Conservation (phyloP, 1,140 invertebrate genomes). For the Drosophila kohkoa region DNA sequence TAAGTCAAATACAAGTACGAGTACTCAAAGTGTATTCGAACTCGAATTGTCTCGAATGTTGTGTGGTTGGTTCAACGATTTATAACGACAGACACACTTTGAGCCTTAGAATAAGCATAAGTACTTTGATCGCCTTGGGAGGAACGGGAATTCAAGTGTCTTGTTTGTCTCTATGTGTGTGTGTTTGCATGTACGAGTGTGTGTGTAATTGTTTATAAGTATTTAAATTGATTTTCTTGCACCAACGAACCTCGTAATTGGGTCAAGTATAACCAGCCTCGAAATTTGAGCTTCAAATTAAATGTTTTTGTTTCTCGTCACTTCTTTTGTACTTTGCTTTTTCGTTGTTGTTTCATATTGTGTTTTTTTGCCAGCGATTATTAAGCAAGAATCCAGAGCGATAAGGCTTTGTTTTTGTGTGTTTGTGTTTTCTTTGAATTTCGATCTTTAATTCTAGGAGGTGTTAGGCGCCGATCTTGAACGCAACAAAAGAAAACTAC, state of each 20-base stretch:
- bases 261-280: constrained; percentile 71
- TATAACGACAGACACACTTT: neutral
- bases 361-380: no score
- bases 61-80: neutral
- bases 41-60: neutral
- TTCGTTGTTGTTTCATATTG: neutral
- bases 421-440: constrained; percentile 24
- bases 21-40: no score
- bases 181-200: neutral
- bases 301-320: constrained; percentile 1
- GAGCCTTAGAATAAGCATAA: constrained; percentile 12
- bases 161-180: neutral
- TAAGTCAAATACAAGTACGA: neutral
- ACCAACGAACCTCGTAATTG: constrained; percentile 52
- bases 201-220: constrained; percentile 20
- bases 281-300: constrained; percentile 17
- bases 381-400: neutral
- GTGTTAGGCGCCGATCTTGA: constrained; percentile 78
- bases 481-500: constrained; percentile 90
- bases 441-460: constrained; percentile 65
- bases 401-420: neutral
- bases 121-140: constrained; percentile 21
- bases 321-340: neutral
- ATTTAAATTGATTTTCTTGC: constrained; percentile 45
- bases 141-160: neutral